These are phyloP conservation scores for Drosophila stalkeri DNA, from an alignment of 2,888 invertebrate species.

Conservation along the genomic window DNA sequence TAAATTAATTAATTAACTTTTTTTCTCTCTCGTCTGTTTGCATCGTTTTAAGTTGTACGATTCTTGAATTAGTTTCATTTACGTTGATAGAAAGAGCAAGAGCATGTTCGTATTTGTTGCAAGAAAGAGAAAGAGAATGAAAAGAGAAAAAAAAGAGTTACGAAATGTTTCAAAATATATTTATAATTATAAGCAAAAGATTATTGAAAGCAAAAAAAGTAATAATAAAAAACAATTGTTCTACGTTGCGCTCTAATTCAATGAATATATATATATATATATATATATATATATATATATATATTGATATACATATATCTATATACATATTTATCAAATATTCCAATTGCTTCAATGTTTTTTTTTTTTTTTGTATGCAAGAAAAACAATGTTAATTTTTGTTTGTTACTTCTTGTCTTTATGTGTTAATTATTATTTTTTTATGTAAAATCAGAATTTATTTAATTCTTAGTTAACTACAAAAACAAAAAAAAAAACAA, in stretches of 20 bases:
- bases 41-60: constrained; percentile 64
- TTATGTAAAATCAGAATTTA: constrained; percentile 31
- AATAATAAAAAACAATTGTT: constrained; percentile 1
- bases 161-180: constrained; percentile 6
- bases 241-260: constrained; percentile 27
- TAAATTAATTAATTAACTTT: background rate
- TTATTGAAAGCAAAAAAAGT: constrained; percentile 6
- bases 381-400: constrained; percentile 58
- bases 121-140: background rate
- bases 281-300: constrained; percentile 17
- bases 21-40: constrained; percentile 48
- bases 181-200: constrained; percentile 21
- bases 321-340: constrained; percentile 27
- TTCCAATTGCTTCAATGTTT: constrained; percentile 53
- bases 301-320: constrained; percentile 25
- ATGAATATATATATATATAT: constrained; percentile 11
- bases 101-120: constrained; percentile 43
- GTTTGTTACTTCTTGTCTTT: constrained; percentile 60
- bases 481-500: constrained; percentile 14
- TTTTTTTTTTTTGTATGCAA: constrained; percentile 66
- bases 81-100: constrained; percentile 19
- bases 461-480: constrained; percentile 50
- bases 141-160: background rate
- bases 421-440: constrained; percentile 52
- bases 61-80: constrained; percentile 28